phyloP scores from a whole-genome alignment of 2,888 invertebrate genomes.

The Ommatoiulus sabulosus region DNA sequence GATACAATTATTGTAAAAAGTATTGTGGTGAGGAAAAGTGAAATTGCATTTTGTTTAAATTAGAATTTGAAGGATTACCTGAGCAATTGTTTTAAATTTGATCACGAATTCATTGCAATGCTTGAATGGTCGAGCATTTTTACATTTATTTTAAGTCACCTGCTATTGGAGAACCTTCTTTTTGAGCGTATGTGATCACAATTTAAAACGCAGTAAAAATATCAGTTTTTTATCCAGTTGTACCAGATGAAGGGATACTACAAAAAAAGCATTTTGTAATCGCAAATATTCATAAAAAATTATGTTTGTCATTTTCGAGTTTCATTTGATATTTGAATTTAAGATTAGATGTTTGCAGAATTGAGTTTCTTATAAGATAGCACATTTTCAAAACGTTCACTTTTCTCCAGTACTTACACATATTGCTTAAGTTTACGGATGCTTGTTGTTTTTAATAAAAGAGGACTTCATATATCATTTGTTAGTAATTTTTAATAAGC shows the following conservation, averaged over 20 bases:
- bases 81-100: too few species aligned
- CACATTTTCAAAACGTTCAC: background rate
- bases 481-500: conserved; percentile 26
- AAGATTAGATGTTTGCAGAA: background rate
- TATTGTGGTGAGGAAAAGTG: background rate
- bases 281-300: too few species aligned
- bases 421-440: background rate
- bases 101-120: too few species aligned
- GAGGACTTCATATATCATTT: background rate
- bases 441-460: background rate
- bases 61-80: background rate
- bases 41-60: background rate
- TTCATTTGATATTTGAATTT: background rate
- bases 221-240: background rate
- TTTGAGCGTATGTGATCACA: too few species aligned
- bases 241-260: too few species aligned
- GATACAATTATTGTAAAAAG: background rate
- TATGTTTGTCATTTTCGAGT: too few species aligned
- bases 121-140: too few species aligned
- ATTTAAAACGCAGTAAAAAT: too few species aligned
- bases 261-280: too few species aligned
- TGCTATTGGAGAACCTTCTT: background rate
- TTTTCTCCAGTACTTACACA: background rate
- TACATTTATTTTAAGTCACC: too few species aligned
- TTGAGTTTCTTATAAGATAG: background rate